phyloP scores from a whole-genome alignment of 2,888 invertebrate genomes.

The Drosophila fulvimacula region DNA sequence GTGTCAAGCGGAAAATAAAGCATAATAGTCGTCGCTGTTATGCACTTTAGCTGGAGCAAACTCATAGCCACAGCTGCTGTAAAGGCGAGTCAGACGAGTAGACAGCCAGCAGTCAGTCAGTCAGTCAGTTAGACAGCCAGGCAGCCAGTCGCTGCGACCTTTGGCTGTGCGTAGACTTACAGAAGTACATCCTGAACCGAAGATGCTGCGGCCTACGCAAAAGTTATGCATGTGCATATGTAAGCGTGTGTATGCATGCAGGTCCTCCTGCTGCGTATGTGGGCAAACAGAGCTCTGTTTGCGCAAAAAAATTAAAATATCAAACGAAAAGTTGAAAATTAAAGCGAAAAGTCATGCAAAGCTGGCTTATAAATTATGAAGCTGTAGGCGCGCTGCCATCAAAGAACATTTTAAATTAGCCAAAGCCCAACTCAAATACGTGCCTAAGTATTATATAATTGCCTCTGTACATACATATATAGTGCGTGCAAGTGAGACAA shows the following conservation, averaged over 20 bases:
- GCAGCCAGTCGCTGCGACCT: conserved; percentile 20
- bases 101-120: conserved; percentile 53
- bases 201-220: conserved; percentile 22
- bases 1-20: conserved; percentile 79
- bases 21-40: conserved; percentile 59
- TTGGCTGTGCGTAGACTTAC: conserved; percentile 30
- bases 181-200: conserved; percentile 38
- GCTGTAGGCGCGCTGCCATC: conserved; percentile 34
- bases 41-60: conserved; percentile 50
- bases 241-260: conserved; percentile 2
- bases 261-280: neutral
- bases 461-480: neutral
- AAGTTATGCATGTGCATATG: neutral
- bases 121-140: conserved; percentile 24
- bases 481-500: neutral
- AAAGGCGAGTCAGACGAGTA: conserved; percentile 26
- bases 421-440: conserved; percentile 6
- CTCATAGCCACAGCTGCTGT: conserved; percentile 6
- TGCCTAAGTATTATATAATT: neutral
- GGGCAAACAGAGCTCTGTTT: neutral
- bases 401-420: conserved; percentile 61
- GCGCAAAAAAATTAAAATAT: conserved; percentile 18
- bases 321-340: conserved; percentile 50
- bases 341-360: conserved; percentile 26
- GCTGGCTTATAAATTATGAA: conserved; percentile 64